Evolutionary conservation across 2,797 vertebrate species (phyloP), one percentile per base, ranked within the genome.

Genomic region (Antrozous pallidus): DNA sequence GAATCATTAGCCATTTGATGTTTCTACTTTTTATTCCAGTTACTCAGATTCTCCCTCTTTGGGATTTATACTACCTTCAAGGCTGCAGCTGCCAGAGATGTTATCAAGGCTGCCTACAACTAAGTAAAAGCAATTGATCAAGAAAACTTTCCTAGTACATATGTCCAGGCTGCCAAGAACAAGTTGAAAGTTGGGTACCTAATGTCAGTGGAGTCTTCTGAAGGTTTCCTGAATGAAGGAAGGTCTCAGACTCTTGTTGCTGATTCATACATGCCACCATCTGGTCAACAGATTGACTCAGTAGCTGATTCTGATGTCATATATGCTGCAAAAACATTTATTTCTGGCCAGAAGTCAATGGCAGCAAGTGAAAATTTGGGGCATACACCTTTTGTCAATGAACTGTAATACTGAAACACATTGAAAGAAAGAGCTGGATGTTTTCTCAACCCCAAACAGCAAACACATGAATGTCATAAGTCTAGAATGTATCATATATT

Each of bases 1-100:
- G 89, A 98, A 98, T 13, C 86, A 97, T 67, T 98, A 98, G 73
- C 99, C 99, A 6, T 99, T 99, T 96, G 99, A 99, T 38, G 99
- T 98, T 94, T 98, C 98, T 0, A 98, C 99, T 28, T 99, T 99
- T 97, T 99, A 99, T 84, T 98, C 98, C 28, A 98, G 97, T 97
- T 99, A 99, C 98, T 98, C 98, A 0, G 99, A 99, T 98, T 99
- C 99, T 51, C 99, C 99, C 98, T 99, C 71, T 99, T 99, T 90
- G 99, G 99, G 24, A 67, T 99, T 93, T 99, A 99, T 85, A 98
- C 98, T 36, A 98, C 99, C 96, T 99, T 98, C 5, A 99, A 99
- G 97, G 97, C 98, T 94, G 92, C 98, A 70, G 96, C 95, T 88
- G 97, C 98, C 86, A 97, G 97, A 51, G 99, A 99, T 91, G 99